These are phyloP conservation scores for Tigriopus californicus DNA, from an alignment of 2,888 invertebrate species.

Conservation along the genomic window DNA sequence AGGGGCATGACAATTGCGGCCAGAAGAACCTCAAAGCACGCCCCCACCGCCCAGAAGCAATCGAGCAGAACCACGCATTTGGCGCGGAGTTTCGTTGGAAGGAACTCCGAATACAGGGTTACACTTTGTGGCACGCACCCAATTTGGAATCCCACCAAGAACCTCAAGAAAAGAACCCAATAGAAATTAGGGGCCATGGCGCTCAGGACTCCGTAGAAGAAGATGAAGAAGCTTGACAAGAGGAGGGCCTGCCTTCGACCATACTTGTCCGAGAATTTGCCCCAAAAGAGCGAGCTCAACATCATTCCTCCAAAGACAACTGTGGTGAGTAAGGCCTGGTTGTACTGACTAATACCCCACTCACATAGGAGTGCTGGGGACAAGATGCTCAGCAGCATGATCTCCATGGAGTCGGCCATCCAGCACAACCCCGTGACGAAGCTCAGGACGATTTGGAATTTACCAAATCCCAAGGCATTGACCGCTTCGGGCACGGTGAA, in stretches of 20 bases:
- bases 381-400: slow-evolving; percentile 83
- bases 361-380: slow-evolving; percentile 85
- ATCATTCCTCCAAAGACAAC: slow-evolving; percentile 83
- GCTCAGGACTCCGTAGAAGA: slow-evolving; percentile 75
- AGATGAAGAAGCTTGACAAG: slow-evolving; percentile 68
- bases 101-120: slow-evolving; percentile 84
- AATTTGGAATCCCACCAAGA: slow-evolving; percentile 84
- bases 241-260: slow-evolving; percentile 74
- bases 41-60: slow-evolving; percentile 81
- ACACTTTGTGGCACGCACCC: slow-evolving; percentile 93
- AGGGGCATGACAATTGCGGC: slow-evolving; percentile 79
- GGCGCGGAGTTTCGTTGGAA: slow-evolving; percentile 78
- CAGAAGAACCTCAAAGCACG: slow-evolving; percentile 75
- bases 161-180: slow-evolving; percentile 73
- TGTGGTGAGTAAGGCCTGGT: slow-evolving; percentile 80
- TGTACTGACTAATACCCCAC: slow-evolving; percentile 76
- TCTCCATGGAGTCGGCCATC: slow-evolving; percentile 98
- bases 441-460: slow-evolving; percentile 48
- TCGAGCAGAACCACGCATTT: slow-evolving; percentile 87
- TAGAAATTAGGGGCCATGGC: slow-evolving; percentile 74
- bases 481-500: slow-evolving; percentile 71
- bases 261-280: slow-evolving; percentile 77
- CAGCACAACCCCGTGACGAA: slow-evolving; percentile 66
- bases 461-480: slow-evolving; percentile 66
- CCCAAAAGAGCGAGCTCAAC: slow-evolving; percentile 90